Conservation (phyloP, 2,888 invertebrate genomes). For the Synanthedon vespiformis region DNA sequence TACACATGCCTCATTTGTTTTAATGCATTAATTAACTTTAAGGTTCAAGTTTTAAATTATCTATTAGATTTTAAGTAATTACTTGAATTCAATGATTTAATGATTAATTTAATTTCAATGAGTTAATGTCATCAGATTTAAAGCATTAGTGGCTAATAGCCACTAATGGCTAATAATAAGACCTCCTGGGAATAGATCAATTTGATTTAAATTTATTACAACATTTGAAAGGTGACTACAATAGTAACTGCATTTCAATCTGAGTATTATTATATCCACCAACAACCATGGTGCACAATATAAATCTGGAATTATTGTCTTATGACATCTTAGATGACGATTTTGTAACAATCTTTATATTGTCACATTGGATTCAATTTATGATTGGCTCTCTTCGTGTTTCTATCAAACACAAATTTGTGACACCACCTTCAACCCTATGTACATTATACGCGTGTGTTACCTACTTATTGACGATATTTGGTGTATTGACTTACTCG, state of each 20-base stretch:
- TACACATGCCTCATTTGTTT: too few species aligned
- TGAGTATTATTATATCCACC: too few species aligned
- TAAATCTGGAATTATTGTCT: conserved; percentile 22
- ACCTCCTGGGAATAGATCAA: too few species aligned
- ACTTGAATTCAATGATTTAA: too few species aligned
- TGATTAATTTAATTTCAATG: too few species aligned
- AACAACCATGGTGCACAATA: neutral
- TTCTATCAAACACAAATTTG: conserved; percentile 29
- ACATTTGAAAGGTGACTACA: too few species aligned
- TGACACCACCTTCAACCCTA: conserved; percentile 20
- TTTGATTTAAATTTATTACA: too few species aligned
- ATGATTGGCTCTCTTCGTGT: conserved; percentile 32
- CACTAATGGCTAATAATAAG: too few species aligned
- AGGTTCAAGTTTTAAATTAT: neutral
- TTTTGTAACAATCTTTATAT: conserved; percentile 30
- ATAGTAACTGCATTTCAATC: too few species aligned
- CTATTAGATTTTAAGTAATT: neutral
- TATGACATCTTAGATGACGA: conserved; percentile 36
- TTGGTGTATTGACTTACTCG: neutral
- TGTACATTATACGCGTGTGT: conserved; percentile 23
- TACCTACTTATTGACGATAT: neutral
- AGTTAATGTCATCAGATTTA: too few species aligned
- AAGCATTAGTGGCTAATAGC: too few species aligned
- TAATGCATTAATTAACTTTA: too few species aligned
- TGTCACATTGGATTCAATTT: conserved; percentile 22